Evolutionary conservation across 92 coral and sea anemone species (phyloP).

Genomic region (Actinernus sp.): DNA sequence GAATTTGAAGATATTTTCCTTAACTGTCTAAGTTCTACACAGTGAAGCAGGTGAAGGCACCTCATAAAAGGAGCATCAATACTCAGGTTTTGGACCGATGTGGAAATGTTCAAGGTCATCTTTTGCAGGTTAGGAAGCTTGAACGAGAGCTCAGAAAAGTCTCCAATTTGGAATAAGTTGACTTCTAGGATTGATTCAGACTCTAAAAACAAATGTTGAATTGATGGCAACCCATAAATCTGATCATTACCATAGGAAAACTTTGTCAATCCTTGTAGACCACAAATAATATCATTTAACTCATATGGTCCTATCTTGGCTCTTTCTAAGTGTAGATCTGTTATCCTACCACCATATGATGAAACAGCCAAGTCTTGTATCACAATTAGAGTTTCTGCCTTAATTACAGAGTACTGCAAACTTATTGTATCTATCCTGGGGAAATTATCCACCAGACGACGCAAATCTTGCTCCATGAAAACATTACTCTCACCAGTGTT

Average conservation of each 20-base stretch:
- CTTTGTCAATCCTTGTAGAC: slow-evolving; percentile 35
- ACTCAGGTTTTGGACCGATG: slow-evolving; percentile 55
- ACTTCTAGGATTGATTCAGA: slow-evolving; percentile 67
- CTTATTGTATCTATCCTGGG: slow-evolving; percentile 54
- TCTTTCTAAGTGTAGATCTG: slow-evolving; percentile 72
- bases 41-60: slow-evolving; percentile 50
- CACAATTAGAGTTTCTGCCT: slow-evolving; percentile 29
- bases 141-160: slow-evolving; percentile 72
- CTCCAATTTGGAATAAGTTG: slow-evolving; percentile 75
- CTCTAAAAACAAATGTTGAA: slow-evolving; percentile 46
- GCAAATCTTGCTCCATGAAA: slow-evolving; percentile 55
- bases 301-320: slow-evolving; percentile 58
- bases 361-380: slow-evolving; percentile 58
- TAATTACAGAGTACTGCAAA: slow-evolving; percentile 66
- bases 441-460: slow-evolving; percentile 55
- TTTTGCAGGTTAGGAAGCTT: slow-evolving; percentile 55
- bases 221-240: slow-evolving; percentile 83
- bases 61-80: slow-evolving; percentile 73
- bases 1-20: slow-evolving; percentile 63
- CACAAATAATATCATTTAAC: slow-evolving; percentile 53
- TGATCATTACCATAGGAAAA: slow-evolving; percentile 85
- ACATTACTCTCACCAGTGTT: slow-evolving; percentile 11
- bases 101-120: slow-evolving; percentile 49
- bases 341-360: slow-evolving; percentile 39
- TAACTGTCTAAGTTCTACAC: slow-evolving; percentile 78